Evolutionary conservation across 2,888 invertebrate genomes (phyloP).

Genomic region (Habrosyne pyritoides): DNA sequence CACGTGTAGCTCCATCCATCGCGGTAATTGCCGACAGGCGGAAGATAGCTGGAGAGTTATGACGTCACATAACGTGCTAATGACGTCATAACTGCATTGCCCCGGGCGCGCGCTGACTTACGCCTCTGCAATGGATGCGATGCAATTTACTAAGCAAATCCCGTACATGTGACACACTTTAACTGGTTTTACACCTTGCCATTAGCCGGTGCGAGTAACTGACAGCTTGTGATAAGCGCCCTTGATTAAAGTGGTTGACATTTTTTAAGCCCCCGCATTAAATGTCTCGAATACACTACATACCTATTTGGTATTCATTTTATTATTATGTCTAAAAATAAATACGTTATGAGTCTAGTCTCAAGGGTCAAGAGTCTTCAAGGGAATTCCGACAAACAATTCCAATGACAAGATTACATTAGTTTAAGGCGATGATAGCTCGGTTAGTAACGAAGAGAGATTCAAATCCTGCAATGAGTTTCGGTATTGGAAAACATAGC

Average conservation of each 20-base stretch:
- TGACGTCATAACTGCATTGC: slow-evolving; percentile 81
- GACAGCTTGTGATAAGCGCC: slow-evolving; percentile 23
- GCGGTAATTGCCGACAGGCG: slow-evolving; percentile 76
- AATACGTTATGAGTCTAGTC: too few relatives aligned
- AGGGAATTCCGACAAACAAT: too few relatives aligned
- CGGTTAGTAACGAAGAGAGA: too few relatives aligned
- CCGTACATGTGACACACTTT: slow-evolving; percentile 31
- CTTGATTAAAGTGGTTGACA: slow-evolving; percentile 19
- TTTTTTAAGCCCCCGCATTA: slow-evolving; percentile 20
- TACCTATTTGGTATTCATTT: too few relatives aligned
- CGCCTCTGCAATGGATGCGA: slow-evolving; percentile 58
- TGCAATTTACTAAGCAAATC: slow-evolving; percentile 61
- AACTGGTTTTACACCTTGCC: slow-evolving; percentile 47
- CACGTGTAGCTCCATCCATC: slow-evolving; percentile 70
- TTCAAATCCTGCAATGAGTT: too few relatives aligned
- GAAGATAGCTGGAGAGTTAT: slow-evolving; percentile 76
- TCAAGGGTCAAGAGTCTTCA: too few relatives aligned
- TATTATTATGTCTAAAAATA: too few relatives aligned
- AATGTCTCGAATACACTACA: background rate
- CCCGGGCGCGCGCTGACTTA: slow-evolving; percentile 58
- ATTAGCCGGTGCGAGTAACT: slow-evolving; percentile 32
- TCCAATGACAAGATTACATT: too few relatives aligned
- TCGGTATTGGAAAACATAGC: too few relatives aligned
- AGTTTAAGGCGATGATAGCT: too few relatives aligned
- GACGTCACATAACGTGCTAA: slow-evolving; percentile 79